Conservation (phyloP, 2,888 invertebrate species). For the Yponomeuta malinellus region DNA sequence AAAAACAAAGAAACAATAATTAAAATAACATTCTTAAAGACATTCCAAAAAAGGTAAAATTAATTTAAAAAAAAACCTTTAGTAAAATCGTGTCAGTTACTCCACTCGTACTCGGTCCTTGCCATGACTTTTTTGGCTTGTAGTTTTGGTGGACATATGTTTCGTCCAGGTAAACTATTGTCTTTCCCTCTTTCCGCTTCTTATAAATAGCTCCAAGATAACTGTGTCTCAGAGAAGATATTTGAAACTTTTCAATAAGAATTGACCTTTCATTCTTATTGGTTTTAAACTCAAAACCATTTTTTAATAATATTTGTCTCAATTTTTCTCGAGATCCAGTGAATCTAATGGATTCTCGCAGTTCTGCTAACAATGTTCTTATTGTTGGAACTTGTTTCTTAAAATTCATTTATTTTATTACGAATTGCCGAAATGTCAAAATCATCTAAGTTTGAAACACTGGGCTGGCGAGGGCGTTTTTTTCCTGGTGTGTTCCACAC, state of each 20-base stretch:
- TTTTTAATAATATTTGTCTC: neutral
- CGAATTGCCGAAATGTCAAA: no score
- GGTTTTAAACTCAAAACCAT: neutral
- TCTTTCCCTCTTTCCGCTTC: neutral
- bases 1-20: no score
- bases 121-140: no score
- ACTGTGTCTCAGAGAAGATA: neutral
- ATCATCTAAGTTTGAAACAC: neutral
- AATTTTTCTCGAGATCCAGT: neutral
- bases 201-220: neutral
- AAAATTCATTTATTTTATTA: no score
- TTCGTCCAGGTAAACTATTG: no score
- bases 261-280: neutral
- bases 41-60: no score
- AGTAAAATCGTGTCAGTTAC: no score
- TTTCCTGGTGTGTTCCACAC: neutral
- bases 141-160: no score
- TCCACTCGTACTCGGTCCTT: no score
- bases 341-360: neutral
- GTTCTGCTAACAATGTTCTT: neutral
- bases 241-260: neutral
- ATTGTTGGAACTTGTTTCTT: no score
- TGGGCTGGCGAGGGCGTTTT: neutral
- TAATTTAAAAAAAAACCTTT: no score
- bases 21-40: no score